Evolutionary conservation across 2,888 invertebrate genomes (phyloP).

Genomic region (Hylaea fasciaria): DNA sequence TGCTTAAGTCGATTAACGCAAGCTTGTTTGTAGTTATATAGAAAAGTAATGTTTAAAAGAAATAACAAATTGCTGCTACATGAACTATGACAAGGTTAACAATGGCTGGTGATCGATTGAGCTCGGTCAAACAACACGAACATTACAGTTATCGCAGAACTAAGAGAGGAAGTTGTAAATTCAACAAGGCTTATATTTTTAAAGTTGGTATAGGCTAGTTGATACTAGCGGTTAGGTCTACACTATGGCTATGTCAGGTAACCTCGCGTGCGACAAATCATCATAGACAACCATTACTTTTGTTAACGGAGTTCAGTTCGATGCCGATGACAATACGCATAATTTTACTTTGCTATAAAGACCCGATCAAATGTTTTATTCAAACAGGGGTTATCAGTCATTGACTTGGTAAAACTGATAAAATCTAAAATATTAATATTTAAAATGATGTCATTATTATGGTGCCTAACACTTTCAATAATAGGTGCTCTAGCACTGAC

Average conservation of each 20-base stretch:
- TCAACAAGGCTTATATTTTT: constrained; percentile 25
- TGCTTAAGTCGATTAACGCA: constrained; percentile 28
- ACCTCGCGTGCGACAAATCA: constrained; percentile 51
- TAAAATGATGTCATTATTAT: no score
- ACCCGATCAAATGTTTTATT: constrained; percentile 1
- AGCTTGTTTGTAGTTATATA: constrained; percentile 26
- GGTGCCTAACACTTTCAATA: constrained; percentile 22
- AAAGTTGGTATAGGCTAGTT: constrained; percentile 2
- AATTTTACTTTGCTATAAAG: constrained; percentile 8
- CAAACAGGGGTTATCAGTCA: constrained; percentile 13
- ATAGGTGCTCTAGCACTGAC: constrained; percentile 9
- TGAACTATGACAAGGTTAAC: constrained; percentile 48
- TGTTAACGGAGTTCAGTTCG: constrained; percentile 37
- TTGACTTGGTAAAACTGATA: constrained; percentile 10
- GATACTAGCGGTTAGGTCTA: constrained; percentile 15
- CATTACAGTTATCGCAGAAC: constrained; percentile 29
- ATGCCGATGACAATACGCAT: constrained; percentile 25
- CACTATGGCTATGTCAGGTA: constrained; percentile 47
- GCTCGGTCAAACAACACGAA: constrained; percentile 35
- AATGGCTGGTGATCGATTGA: constrained; percentile 47
- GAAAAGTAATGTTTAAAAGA: constrained; percentile 29
- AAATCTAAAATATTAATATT: constrained; percentile 11
- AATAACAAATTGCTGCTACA: constrained; percentile 44
- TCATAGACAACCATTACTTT: constrained; percentile 42
- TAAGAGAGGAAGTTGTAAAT: constrained; percentile 34